A percentile compares a stretch with the other conserved stretches of the same genome.
These are phyloP conservation scores for Anhinga rufa DNA, from an alignment of 2,113 vertebrate species.

Conservation along the genomic window DNA sequence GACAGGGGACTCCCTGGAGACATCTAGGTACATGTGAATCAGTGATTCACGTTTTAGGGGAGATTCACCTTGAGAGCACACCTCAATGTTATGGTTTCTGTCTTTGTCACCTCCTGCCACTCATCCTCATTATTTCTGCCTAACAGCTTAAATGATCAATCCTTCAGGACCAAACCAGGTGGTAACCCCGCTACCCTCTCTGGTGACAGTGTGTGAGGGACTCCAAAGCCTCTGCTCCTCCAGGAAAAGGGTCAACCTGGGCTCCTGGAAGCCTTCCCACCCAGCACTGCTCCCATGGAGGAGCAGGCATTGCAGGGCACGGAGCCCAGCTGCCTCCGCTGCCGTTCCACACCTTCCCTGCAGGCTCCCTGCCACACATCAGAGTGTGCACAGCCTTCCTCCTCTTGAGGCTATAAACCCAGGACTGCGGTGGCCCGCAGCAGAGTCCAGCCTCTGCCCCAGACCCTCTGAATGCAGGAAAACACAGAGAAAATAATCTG, in stretches of 20 bases:
- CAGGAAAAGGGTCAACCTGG: background rate
- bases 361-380: background rate
- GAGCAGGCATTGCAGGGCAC: background rate
- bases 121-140: background rate
- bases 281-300: background rate
- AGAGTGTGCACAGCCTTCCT: background rate
- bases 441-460: background rate
- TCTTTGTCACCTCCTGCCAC: background rate
- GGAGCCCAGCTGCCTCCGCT: fast-evolving
- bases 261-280: background rate
- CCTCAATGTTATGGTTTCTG: background rate
- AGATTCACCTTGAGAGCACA: background rate
- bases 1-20: background rate
- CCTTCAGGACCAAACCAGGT: too few species aligned
- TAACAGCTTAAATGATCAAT: background rate
- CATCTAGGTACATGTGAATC: background rate
- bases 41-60: background rate
- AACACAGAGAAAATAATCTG: background rate
- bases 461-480: background rate
- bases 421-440: fast-evolving
- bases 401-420: background rate
- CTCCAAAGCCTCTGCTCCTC: background rate
- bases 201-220: fast-evolving
- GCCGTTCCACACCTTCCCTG: background rate
- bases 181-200: background rate